Evolutionary conservation across 2,888 invertebrate genomes (phyloP), one percentile per base, ranked within the genome.

Genomic region (Noctuana brunneofusca): DNA sequence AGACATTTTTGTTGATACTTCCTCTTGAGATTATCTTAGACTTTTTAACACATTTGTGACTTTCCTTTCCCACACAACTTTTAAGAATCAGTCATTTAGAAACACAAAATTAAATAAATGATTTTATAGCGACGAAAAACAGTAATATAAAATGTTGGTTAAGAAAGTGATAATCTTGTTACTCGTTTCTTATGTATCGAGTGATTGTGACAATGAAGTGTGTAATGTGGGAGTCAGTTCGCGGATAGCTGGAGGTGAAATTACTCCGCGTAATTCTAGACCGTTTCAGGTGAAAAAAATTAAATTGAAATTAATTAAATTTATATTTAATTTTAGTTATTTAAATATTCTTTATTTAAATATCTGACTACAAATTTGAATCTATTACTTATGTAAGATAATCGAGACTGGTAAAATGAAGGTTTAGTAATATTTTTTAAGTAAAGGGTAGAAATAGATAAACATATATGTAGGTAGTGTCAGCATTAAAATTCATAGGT

Each of bases 211-310:
- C n/a, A 75, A 77, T 1, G 70, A 67, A 3, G 67, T 66, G 0
- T 86, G 84, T 66, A 46, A 49, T 9, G 65, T 62, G 11, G 69
- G 66, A 16, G 58, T 24, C 3, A 69, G 71, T 48, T 66, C 75
- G 0, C 81, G 88, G 64, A 83, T 90, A 56, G 69, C 68, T 0
- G 84, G 79, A 0, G 90, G 88, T 0, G 79, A 72, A 0, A 77
- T 73, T 2, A 74, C 78, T 11, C 81, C 84, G 63, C 75, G 75
- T 11, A 79, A 86, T 58, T 78, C 82, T 0, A 80, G 90, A 58
- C 89, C 90, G 1, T 91, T 84, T 71, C 89, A 90, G 80, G 90
- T 89, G 68, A 71, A n/a, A 18, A 3, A 18, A n/a, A 14, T 16
- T 32, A 5, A 50, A 22, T 48, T 14, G 6, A 20, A 38, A n/a